Evolutionary conservation across 2,113 vertebrate genomes (phyloP), one percentile per base, ranked within the genome.

Genomic region (Ursus arctos): DNA sequence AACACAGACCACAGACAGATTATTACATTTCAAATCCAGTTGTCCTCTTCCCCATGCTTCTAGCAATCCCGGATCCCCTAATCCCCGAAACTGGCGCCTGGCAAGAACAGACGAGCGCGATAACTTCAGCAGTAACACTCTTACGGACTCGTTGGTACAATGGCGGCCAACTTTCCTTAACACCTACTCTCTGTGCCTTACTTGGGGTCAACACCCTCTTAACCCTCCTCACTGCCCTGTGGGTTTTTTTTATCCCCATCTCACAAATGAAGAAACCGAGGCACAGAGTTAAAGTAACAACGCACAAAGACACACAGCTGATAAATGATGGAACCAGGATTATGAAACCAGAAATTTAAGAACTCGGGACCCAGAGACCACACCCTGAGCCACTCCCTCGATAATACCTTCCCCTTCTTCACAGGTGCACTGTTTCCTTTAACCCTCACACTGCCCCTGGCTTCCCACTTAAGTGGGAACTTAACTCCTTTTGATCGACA

Each of bases 221-320:
- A 81, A 33, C 21, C 61, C 67, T 92, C 19, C 61, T 43, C 40
- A 8, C 19, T 15, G 15, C 51, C 51, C 51, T n/a, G 53, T 22
- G 49, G 24, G 10, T 57, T 49, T 87, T 87, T 69, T 94, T 69
- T 36, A 88, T 69, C 43, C 21, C 33, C 51, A 53, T 36, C 61
- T 85, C 53, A 74, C 91, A 91, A 93, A 69, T 43, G 67, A 93
- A 49, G 83, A 94, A 91, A 93, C 71, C 4, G 85, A 96, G 76
- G 77, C 53, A 69, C 26, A 40, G 61, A 43, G 33, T 33, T 72
- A 31, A 85, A 76, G 22, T 67, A 85, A 96, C 36, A 57, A 92
- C 26, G 11, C 43, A 53, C 24, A 40, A 40, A 88, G 63, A 74
- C 40, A 93, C 57, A 47, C 40, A 85, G 74, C 77, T 57, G n/a